Evolutionary conservation across 1,140 invertebrate species (phyloP).

Genomic region (Gryon sp.): DNA sequence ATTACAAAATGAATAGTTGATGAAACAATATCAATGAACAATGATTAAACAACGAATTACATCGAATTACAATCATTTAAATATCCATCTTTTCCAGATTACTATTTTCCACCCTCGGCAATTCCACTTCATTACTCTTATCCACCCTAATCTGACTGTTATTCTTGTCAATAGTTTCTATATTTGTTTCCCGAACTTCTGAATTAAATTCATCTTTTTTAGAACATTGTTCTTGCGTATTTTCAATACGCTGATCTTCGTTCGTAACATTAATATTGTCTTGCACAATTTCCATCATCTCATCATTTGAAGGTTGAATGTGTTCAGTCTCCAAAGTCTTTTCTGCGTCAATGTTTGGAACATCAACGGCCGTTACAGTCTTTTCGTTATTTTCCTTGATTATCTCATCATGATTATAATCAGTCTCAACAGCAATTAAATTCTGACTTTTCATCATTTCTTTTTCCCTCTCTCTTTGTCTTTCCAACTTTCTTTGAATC

Average conservation of each 20-base stretch:
- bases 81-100: slow-evolving; percentile 23
- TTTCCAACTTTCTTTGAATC: slow-evolving; percentile 28
- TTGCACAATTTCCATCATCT: no score
- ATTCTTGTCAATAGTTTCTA: no score
- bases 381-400: background rate
- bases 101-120: background rate
- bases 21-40: slow-evolving; percentile 30
- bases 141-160: background rate
- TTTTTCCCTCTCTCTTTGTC: slow-evolving; percentile 26
- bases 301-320: no score
- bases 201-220: no score
- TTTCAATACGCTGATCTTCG: no score
- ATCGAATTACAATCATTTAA: slow-evolving; percentile 8
- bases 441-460: background rate
- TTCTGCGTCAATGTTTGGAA: no score
- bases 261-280: no score
- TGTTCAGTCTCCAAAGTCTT: no score
- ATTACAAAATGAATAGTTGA: slow-evolving; percentile 35
- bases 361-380: no score
- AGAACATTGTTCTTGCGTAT: no score
- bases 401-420: background rate
- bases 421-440: background rate
- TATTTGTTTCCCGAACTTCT: background rate
- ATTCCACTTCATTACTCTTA: slow-evolving; percentile 30
- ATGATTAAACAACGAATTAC: slow-evolving; percentile 13